Evolutionary conservation across 2,797 vertebrate species (phyloP).

Genomic region (Macropus fuliginosus): DNA sequence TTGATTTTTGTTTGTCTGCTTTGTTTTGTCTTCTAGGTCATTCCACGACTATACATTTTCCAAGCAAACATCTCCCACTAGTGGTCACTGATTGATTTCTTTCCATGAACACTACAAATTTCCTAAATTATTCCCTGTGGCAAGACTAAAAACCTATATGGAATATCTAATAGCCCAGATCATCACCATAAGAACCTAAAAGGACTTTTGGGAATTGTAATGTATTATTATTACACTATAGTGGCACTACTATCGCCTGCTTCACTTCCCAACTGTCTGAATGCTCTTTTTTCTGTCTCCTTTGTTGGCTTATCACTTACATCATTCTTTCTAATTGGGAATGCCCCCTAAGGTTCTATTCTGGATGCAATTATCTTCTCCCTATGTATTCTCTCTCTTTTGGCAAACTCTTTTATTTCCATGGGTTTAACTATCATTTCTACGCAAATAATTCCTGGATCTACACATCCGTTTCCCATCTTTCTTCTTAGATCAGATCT

Average conservation of each 20-base stretch:
- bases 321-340: not conserved
- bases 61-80: not conserved
- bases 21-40: not conserved
- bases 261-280: not conserved
- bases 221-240: not conserved
- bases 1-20: not conserved
- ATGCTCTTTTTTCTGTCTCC: not conserved
- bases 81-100: not conserved
- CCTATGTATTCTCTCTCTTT: not conserved
- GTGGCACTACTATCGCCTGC: not conserved
- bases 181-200: not conserved
- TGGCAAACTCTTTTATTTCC: not conserved
- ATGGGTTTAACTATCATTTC: not conserved
- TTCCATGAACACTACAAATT: not conserved
- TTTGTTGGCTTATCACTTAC: not conserved
- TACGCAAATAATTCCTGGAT: not conserved
- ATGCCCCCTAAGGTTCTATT: not conserved
- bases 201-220: not conserved
- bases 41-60: not conserved
- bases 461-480: not conserved
- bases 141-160: conserved; percentile 32
- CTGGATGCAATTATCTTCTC: not conserved
- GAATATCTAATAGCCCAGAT: not conserved
- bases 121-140: conserved; percentile 2
- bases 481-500: not conserved